Base-by-base conservation (phyloP, 2,797 vertebrate genomes). In the Intellagama lesueurii region DNA sequence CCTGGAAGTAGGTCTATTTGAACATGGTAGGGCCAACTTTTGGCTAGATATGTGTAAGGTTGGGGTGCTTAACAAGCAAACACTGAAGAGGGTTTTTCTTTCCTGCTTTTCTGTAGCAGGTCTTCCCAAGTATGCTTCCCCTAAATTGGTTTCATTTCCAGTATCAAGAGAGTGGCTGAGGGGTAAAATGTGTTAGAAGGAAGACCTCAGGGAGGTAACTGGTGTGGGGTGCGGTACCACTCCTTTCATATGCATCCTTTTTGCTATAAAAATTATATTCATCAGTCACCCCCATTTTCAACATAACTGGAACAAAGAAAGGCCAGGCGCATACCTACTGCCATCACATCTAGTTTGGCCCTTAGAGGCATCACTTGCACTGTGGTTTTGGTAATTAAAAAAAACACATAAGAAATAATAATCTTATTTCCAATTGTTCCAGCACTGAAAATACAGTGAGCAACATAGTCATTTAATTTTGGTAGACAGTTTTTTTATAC, bases 321-420 rank as follows among this genome's bases (percentile, higher is more conserved):
- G n/a, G 1, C 35, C 47, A 78, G 12, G 19, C 22, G 69, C 1
- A 79, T 9, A 49, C 47, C 64, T 32, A 8, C 11, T 40, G 66
- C n/a, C 28, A 5, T 87, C 16, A 19, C 60, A 64, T 19, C 60
- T 64, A 64, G 60, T 19, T 64, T 64, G 60, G 60, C 60, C 19
- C 24, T 56, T 9, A n/a, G 64, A 73, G 11, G 22, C 19, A 32
- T 19, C 60, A 64, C 60, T 17, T 69, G 66, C 35, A n/a, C 30
- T 87, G 40, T 32, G 44, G 7, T 75, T 75, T 80, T 78, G 14
- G 2, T 49, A 73, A 75, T 81, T 85, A 89, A 85, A 89, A 47
- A 49, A 1, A 4, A 40, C 68, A 40, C 49, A 0, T 22, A 52
- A 72, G 28, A 17, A 19, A 60, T 79, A 17, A 19, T 14, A 64